A percentile compares a stretch with the other conserved stretches of the same genome.
phyloP scores from a whole-genome alignment of 2,113 vertebrate genomes.

The Ibidorhyncha struthersii region DNA sequence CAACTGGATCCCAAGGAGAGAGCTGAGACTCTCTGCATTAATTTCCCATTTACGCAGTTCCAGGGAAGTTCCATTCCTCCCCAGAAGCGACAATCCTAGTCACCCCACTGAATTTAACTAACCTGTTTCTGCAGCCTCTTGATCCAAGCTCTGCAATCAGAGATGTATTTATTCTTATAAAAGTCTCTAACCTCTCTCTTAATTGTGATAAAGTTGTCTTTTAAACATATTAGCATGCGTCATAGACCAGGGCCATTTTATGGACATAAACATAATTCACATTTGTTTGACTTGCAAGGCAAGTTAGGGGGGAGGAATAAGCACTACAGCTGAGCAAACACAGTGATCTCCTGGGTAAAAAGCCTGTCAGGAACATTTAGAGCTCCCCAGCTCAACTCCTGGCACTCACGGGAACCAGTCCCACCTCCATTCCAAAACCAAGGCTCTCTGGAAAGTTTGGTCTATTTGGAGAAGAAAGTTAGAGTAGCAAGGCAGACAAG shows the following conservation, averaged over 20 bases:
- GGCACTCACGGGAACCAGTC: neutral
- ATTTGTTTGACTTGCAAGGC: neutral
- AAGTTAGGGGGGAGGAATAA: neutral
- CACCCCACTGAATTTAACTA: neutral
- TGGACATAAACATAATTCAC: neutral
- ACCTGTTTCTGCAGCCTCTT: neutral
- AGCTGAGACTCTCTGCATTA: neutral
- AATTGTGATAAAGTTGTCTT: neutral
- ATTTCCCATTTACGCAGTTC: neutral
- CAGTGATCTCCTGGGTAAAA: neutral
- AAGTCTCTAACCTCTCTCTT: neutral
- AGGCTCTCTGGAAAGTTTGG: neutral
- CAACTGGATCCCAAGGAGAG: neutral
- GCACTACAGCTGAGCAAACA: neutral
- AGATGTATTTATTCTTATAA: neutral
- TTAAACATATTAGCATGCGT: rapidly evolving
- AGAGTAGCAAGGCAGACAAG: neutral
- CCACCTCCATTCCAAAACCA: neutral
- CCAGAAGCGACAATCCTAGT: neutral
- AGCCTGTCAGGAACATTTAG: neutral
- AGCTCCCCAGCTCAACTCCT: neutral
- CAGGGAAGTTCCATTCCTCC: neutral
- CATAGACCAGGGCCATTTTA: neutral
- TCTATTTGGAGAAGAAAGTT: neutral
- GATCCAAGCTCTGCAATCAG: neutral